Evolutionary conservation across 2,888 invertebrate species (phyloP), one percentile per base, ranked within the genome.

Genomic region (Ferdinandea cuprea): DNA sequence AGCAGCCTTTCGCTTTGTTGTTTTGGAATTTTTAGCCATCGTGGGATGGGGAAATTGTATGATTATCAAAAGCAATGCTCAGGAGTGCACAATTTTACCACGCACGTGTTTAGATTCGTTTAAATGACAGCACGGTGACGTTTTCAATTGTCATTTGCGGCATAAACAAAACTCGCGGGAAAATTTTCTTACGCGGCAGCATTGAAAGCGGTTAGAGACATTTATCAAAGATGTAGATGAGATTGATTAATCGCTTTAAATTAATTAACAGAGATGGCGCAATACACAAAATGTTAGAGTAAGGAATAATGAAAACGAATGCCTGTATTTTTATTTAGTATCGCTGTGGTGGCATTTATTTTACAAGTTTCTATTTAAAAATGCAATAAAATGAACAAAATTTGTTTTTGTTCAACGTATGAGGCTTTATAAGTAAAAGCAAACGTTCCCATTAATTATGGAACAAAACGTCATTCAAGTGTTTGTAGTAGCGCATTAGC

Each of bases 1-100:
- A 4, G 61, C 73, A 86, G 86, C 85, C 86, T 85, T 83, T 21
- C 83, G 44, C 30, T 83, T 83, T 19, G 37, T 63, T 37, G 83
- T 21, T 78, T 83, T 83, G 42, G 72, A 42, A n/a, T 61, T 78
- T 58, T 77, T 83, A 25, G 73, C 83, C 83, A 83, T 83, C 15
- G 37, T 32, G 35, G 11, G 17, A 42, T 17, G 11, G 5, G 19
- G 40, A 42, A 50, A 4, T 19, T 28, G 11, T n/a, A 19, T 9
- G 9, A 25, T 68, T 46, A 35, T 17, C 9, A 21, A 44, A 28
- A 40, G 15, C 54, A 79, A 66, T 66, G 19, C 11, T 37, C 13
- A 42, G 71, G 44, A 25, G 30, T 48, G 15, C 11, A 32, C 6
- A 35, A 32, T 5, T n/a, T 0, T 5, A 48, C 28, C 28, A 5